Base-by-base conservation (phyloP, 2,797 vertebrate species). In the Tinamus major region DNA sequence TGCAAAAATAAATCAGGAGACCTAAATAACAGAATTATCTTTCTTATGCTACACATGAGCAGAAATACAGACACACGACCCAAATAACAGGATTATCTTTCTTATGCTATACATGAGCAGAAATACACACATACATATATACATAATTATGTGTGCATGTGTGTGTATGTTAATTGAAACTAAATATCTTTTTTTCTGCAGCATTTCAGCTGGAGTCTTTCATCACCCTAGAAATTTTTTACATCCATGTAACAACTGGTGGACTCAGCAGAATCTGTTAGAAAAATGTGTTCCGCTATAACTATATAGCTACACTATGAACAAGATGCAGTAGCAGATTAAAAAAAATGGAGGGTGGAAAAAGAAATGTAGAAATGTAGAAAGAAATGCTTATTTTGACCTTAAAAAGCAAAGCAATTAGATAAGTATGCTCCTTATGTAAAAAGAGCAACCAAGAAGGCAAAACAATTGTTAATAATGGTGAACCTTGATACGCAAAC, bases 391-490 rank as follows among this genome's bases (percentile, higher is more conserved):
- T 67, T 42, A 2, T 51, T 82, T 56, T 69, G 19, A 49, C 10
- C 14, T 70, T 75, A 9, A 46, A 79, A 58, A 58, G 1, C 15
- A 89, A 39, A 7, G 41, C 42, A 70, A n/a, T 80, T 51, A 74
- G 19, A 35, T 31, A 46, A 1, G 18, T 2, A 11, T 13, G 8
- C 11, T 5, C 2, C 6, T 83, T 7, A 16, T 2, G 4, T 9
- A 13, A 5, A 67, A 81, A 16, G 14, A 44, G 9, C 20, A 67
- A 23, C 7, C 42, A 4, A 26, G 13, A 53, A 5, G 41, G 18
- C 5, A 44, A 9, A 27, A 42, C 5, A 65, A 8, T 53, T 53
- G 17, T 7, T 53, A 58, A 48, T 71, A 71, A 67, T 46, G 3
- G 3, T 41, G 48, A 51, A 39, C 9, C 59, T 49, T 26, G 62